Percentiles rank a stretch among this genome's conserved stretches.
Conservation (phyloP, 2,888 invertebrate species). For the Notocelia uddmanniana region DNA sequence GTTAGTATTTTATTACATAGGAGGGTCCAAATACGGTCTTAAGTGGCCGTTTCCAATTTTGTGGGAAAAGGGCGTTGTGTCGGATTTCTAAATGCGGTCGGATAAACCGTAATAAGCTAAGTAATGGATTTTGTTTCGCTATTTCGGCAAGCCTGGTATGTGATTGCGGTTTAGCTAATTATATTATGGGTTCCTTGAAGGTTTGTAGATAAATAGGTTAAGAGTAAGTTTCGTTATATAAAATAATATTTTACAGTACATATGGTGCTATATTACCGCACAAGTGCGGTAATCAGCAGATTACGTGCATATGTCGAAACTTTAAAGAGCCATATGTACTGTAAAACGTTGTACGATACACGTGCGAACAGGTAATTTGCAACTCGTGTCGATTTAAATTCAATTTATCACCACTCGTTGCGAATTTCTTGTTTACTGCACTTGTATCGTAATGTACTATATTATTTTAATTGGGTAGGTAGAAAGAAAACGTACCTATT, state of each 20-base stretch:
- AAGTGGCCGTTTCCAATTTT: slow-evolving; percentile 64
- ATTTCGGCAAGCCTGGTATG: slow-evolving; percentile 17
- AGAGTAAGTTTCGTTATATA: background rate
- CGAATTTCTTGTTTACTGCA: no score
- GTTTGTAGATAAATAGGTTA: background rate
- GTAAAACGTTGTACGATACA: no score
- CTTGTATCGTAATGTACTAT: no score
- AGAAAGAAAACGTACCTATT: background rate
- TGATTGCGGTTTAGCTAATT: slow-evolving; percentile 51
- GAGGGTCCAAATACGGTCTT: slow-evolving; percentile 72
- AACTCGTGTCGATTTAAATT: no score
- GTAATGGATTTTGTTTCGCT: slow-evolving; percentile 41
- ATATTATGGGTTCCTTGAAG: background rate
- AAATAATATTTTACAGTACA: no score
- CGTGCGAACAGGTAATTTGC: no score
- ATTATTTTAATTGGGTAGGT: no score
- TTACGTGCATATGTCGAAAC: no score
- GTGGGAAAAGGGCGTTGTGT: slow-evolving; percentile 70
- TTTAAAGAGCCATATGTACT: no score
- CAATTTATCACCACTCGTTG: no score
- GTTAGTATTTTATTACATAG: slow-evolving; percentile 82
- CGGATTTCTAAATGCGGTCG: slow-evolving; percentile 64
- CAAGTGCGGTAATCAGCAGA: no score
- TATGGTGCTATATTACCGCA: no score
- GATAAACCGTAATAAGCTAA: slow-evolving; percentile 64